Evolutionary conservation across 2,888 invertebrate genomes (phyloP).

Genomic region (Aricia artaxerxes): DNA sequence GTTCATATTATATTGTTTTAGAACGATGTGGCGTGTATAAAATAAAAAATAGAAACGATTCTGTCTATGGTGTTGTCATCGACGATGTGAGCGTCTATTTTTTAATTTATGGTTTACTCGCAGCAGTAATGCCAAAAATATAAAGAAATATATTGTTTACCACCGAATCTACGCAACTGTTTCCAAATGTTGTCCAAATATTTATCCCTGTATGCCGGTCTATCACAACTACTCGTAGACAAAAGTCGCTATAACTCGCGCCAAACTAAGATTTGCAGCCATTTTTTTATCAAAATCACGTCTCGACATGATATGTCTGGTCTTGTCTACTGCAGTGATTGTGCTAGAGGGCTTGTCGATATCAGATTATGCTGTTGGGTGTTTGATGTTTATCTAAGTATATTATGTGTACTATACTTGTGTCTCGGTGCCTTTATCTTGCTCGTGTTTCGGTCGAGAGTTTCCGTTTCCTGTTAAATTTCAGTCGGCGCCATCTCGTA

Average conservation of each 20-base stretch:
- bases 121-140: conserved; percentile 18
- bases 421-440: conserved; percentile 25
- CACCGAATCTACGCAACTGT: conserved; percentile 34
- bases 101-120: conserved; percentile 1
- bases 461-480: not conserved
- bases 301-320: not conserved
- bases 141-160: conserved; percentile 29
- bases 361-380: not conserved
- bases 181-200: conserved; percentile 21
- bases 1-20: not conserved
- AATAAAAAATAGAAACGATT: conserved; percentile 23
- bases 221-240: not conserved
- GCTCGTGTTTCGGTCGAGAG: conserved; percentile 14
- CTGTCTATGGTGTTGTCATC: not conserved
- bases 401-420: conserved; percentile 21
- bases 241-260: not conserved
- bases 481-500: not conserved
- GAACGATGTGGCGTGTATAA: conserved; percentile 1
- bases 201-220: not conserved
- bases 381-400: conserved; percentile 19
- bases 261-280: not conserved
- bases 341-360: not conserved
- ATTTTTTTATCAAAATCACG: not conserved
- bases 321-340: not conserved
- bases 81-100: conserved; percentile 9